Percentiles rank a stretch among this genome's conserved stretches.
Conservation (phyloP, 2,113 vertebrate genomes). For the Patagioenas fasciata region DNA sequence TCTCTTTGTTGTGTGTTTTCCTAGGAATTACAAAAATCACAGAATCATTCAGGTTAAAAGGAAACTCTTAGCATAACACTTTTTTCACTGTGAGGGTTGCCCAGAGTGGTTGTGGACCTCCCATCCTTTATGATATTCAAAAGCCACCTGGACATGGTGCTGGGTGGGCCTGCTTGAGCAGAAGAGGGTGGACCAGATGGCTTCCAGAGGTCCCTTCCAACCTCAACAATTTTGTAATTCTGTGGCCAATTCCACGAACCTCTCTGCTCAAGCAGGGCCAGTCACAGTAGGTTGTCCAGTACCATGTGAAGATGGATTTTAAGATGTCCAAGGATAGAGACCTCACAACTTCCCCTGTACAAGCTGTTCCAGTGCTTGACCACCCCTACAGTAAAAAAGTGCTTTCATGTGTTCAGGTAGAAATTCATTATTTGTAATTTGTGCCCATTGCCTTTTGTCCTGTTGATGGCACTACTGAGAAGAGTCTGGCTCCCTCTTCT, state of each 20-base stretch:
- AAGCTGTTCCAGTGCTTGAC: neutral
- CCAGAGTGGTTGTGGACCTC: neutral
- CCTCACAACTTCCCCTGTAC: neutral
- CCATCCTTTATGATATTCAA: neutral
- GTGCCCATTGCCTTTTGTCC: neutral
- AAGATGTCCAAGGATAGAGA: neutral
- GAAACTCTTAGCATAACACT: neutral
- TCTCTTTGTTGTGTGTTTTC: neutral
- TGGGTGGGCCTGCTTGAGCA: neutral
- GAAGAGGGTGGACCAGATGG: rapidly evolving
- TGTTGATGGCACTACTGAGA: neutral
- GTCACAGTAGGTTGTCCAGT: neutral
- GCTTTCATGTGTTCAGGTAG: neutral
- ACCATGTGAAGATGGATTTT: rapidly evolving
- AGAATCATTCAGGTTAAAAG: neutral
- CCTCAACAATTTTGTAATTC: neutral
- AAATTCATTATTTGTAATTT: neutral
- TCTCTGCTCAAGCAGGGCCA: neutral
- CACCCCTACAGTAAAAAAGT: neutral
- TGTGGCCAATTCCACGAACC: neutral
- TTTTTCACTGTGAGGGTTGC: neutral
- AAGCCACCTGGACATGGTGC: neutral
- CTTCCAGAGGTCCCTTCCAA: neutral
- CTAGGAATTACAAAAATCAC: neutral
- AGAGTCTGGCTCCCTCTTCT: neutral